A percentile compares a stretch with the other conserved stretches of the same genome.
Conservation (phyloP, 2,888 invertebrate species). For the Rhyacophila evoluta region DNA sequence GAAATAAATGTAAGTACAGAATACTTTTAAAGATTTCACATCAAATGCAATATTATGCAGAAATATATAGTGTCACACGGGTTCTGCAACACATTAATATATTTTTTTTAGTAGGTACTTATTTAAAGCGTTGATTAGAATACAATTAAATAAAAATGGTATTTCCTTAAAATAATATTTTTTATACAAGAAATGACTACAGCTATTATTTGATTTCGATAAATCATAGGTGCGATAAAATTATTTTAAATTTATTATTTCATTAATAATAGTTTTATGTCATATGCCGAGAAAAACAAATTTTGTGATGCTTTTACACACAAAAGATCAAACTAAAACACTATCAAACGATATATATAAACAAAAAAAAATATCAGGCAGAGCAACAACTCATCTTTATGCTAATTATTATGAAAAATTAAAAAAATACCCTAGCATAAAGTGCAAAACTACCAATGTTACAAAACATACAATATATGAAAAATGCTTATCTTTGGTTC, state of each 20-base stretch:
- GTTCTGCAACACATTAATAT: background rate
- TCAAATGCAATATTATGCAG: background rate
- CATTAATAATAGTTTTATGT: no score
- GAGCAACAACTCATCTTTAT: background rate
- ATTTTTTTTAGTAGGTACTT: background rate
- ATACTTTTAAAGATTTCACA: background rate
- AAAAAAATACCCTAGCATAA: background rate
- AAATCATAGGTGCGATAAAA: background rate
- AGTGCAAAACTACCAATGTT: slow-evolving; percentile 23
- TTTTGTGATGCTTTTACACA: background rate
- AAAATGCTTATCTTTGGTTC: slow-evolving; percentile 49
- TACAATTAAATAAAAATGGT: slow-evolving; percentile 10
- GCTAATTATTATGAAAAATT: no score
- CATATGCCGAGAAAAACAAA: no score
- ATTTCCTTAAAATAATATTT: background rate
- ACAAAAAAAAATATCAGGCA: background rate
- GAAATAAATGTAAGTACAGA: background rate
- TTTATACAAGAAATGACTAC: background rate
- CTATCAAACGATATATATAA: background rate
- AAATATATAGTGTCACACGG: background rate
- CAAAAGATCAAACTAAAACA: background rate
- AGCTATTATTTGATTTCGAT: background rate
- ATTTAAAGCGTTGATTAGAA: background rate
- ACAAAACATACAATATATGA: slow-evolving; percentile 28
- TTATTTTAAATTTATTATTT: background rate